Percentiles rank a stretch among this genome's conserved stretches.
These are phyloP conservation scores for Goniozus legneri DNA, from an alignment of 1,140 invertebrate genomes.

Conservation along the genomic window DNA sequence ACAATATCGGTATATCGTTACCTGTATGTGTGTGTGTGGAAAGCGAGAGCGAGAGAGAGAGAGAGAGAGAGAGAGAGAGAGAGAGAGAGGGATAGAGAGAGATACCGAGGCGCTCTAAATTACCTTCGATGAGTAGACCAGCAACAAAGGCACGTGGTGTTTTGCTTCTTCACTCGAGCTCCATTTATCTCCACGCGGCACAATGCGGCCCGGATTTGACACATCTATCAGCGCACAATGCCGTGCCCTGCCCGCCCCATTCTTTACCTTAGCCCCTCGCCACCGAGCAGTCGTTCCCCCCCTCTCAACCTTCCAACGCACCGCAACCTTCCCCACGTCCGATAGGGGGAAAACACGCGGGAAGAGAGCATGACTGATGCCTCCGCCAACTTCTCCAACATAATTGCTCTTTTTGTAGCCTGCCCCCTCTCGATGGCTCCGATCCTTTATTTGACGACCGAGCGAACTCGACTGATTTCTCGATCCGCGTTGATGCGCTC, in stretches of 20 bases:
- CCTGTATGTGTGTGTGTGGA: no score
- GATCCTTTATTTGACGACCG: no score
- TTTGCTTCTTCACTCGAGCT: conserved; percentile 55
- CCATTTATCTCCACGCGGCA: conserved; percentile 56
- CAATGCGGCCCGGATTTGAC: conserved; percentile 58
- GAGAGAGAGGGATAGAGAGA: conserved; percentile 9
- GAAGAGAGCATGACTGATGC: neutral
- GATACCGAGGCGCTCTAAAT: conserved; percentile 37
- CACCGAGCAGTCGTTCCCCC: no score
- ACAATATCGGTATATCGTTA: neutral
- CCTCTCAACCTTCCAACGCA: no score
- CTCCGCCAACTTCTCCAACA: neutral
- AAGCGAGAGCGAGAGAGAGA: no score
- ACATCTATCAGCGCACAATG: conserved; percentile 58
- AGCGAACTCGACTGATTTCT: no score
- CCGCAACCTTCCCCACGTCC: no score
- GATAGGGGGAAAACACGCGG: neutral
- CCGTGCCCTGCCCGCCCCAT: conserved; percentile 27
- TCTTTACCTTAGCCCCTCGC: no score
- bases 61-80: no score
- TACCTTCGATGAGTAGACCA: conserved; percentile 48
- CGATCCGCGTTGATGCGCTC: no score
- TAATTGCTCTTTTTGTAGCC: neutral
- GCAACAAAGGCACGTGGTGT: conserved; percentile 57
- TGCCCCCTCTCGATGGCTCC: neutral